Conservation (phyloP, 2,797 vertebrate genomes). For the Threskiornis aethiopicus region DNA sequence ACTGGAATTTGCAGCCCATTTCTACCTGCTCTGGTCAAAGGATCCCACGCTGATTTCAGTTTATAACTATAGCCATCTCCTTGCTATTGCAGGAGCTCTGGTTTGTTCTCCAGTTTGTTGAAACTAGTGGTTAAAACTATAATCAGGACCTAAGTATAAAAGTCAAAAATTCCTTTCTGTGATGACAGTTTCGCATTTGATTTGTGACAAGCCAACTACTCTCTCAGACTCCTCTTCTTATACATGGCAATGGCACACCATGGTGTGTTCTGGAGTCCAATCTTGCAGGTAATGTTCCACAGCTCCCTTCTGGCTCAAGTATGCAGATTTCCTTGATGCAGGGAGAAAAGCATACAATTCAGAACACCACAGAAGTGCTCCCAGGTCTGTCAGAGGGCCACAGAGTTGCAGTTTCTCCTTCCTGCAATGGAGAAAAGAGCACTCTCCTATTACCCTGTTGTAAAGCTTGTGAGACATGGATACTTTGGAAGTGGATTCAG, state of each 20-base stretch:
- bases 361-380: background rate
- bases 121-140: background rate
- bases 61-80: background rate
- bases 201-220: background rate
- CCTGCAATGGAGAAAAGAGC: background rate
- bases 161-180: background rate
- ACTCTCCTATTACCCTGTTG: background rate
- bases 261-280: background rate
- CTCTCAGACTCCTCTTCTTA: background rate
- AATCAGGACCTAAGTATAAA: background rate
- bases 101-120: background rate
- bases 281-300: background rate
- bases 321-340: background rate
- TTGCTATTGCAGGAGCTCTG: background rate
- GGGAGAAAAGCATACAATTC: background rate
- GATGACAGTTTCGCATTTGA: background rate
- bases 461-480: background rate
- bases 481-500: background rate
- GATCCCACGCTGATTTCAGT: background rate
- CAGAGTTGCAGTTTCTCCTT: background rate
- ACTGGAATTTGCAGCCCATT: background rate
- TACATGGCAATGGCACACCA: background rate
- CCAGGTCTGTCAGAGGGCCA: background rate
- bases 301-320: background rate
- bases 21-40: background rate